Evolutionary conservation across 2,797 vertebrate species (phyloP), one percentile per base, ranked within the genome.

Genomic region (Anguilla marmorata): DNA sequence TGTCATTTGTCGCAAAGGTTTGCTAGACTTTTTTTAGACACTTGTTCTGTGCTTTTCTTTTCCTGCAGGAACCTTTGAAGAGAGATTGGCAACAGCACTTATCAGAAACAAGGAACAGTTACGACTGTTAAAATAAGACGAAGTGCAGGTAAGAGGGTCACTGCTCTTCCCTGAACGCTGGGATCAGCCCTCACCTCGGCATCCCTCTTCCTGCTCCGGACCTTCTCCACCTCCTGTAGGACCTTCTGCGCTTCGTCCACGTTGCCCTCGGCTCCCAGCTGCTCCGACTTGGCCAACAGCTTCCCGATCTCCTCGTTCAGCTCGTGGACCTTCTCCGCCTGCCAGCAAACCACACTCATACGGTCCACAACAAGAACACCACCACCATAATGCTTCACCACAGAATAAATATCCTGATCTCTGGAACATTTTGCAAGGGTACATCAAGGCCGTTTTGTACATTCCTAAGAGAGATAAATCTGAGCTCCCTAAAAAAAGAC

Each of bases 281-380:
- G 98, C 89, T 99, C 99, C 0, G 98, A 98, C 94, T 99, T 99
- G 69, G 99, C 99, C 91, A 99, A 94, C 8, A 99, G 97, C 90
- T 99, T 99, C 87, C 99, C 99, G 72, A 99, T 99, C 94, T 99
- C 99, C 94, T 99, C 99, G 79, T 99, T 99, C 93, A 99, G 93
- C 90, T 99, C 98, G 1, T 99, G 98, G 69, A 99, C 99, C 89
- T 98, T 99, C 95, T 99, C 99, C 79, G 99, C 99, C 98, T 99
- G 89, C 48, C 76, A 76, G 90, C 54, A 76, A 21, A 66, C 19
- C 91, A 74, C 21, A 87, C 16, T 63, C 11, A 66, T 87, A 84
- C 3, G 84, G 27, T 41, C 11, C 60, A 60, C 9, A 89, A 2
- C 87, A 3, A 50, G n/a, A 50, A 2, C 11, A 16, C 74, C 74